Conservation (phyloP, 1,140 invertebrate genomes). For the Octopus sinensis region DNA sequence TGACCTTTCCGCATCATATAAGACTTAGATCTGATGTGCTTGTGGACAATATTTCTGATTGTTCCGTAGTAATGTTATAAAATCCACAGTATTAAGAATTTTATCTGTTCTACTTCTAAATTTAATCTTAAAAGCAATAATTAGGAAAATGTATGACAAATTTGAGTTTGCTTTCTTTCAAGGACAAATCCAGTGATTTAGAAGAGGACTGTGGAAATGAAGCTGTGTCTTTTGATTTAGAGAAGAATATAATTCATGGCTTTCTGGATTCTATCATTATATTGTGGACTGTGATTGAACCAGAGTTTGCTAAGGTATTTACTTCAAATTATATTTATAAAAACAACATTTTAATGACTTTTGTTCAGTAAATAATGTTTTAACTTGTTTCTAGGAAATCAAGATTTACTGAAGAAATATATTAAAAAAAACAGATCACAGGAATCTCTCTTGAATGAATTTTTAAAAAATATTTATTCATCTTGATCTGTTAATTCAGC, state of each 20-base stretch:
- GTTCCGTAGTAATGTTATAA: background rate
- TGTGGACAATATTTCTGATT: too few relatives aligned
- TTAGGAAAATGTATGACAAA: background rate
- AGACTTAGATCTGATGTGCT: too few relatives aligned
- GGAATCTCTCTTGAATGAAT: too few relatives aligned
- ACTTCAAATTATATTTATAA: background rate
- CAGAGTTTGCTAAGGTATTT: slow-evolving; percentile 28
- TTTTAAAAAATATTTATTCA: too few relatives aligned
- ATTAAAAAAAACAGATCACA: too few relatives aligned
- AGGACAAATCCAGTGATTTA: slow-evolving; percentile 9
- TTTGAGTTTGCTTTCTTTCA: background rate
- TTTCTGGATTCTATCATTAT: slow-evolving; percentile 42
- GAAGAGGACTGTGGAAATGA: slow-evolving; percentile 22
- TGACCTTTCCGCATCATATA: too few relatives aligned
- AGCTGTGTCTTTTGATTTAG: slow-evolving; percentile 19
- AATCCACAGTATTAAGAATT: background rate
- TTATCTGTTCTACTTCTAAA: too few relatives aligned
- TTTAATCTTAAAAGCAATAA: too few relatives aligned
- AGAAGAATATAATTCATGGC: slow-evolving; percentile 35
- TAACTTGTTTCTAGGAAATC: too few relatives aligned
- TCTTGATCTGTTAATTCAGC: too few relatives aligned
- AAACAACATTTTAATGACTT: background rate
- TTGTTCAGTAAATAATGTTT: too few relatives aligned
- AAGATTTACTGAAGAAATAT: too few relatives aligned
- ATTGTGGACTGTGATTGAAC: slow-evolving; percentile 34